Conservation (phyloP, 1,140 invertebrate species). For the Ips nitidus region DNA sequence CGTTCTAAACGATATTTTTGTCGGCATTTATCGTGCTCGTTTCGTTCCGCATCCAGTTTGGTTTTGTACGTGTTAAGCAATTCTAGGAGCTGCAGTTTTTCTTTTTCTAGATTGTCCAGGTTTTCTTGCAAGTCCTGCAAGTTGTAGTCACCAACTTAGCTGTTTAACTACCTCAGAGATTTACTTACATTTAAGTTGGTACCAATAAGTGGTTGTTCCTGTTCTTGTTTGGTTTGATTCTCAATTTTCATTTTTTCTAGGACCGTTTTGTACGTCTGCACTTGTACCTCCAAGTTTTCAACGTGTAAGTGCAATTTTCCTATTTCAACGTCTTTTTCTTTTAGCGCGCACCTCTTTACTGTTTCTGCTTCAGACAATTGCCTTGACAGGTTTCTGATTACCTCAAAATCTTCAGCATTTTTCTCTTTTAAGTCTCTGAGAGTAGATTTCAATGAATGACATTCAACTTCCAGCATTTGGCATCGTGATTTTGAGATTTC, state of each 20-base stretch:
- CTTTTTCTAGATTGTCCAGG: constrained; percentile 56
- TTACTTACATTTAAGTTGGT: neutral
- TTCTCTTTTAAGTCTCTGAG: neutral
- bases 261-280: constrained; percentile 29
- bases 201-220: neutral
- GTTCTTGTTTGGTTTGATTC: neutral
- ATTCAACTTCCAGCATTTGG: constrained; percentile 60
- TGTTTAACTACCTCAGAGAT: neutral
- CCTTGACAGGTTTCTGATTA: constrained; percentile 9
- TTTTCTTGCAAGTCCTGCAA: neutral
- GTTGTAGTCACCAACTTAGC: neutral
- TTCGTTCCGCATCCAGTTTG: constrained; percentile 57
- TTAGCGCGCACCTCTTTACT: constrained; percentile 49
- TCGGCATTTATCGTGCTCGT: constrained; percentile 41
- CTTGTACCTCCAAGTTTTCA: constrained; percentile 11
- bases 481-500: constrained; percentile 59
- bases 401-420: neutral
- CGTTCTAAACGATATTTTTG: constrained; percentile 39
- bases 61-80: constrained; percentile 55
- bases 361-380: constrained; percentile 59
- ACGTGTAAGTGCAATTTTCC: constrained; percentile 14
- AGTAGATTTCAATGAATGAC: constrained; percentile 54
- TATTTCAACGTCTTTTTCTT: constrained; percentile 19
- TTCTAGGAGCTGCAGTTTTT: constrained; percentile 57
- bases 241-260: constrained; percentile 6